A percentile compares a stretch with the other conserved stretches of the same genome.
phyloP scores from a whole-genome alignment of 2,797 vertebrate species.

The Mormyrops boulengeri region DNA sequence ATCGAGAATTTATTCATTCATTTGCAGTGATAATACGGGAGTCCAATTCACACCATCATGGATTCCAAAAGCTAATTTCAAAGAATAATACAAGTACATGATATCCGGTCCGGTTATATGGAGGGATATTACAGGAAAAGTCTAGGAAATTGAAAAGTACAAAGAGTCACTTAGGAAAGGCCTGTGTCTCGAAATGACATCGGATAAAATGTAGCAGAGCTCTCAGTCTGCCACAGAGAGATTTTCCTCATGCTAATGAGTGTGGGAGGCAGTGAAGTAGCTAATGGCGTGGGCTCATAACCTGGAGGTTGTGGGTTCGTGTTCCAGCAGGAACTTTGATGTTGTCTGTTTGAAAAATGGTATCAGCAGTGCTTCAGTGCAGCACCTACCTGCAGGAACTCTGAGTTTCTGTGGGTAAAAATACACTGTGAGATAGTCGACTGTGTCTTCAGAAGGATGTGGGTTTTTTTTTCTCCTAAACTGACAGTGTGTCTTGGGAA shows the following conservation, averaged over 20 bases:
- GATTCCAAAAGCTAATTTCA: not conserved
- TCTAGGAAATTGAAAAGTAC: conserved; percentile 8
- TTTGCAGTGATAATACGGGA: not conserved
- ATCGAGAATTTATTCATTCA: not conserved
- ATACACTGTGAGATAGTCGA: not conserved
- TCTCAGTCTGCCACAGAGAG: not conserved
- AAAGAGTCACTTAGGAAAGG: not conserved
- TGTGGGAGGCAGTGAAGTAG: not conserved
- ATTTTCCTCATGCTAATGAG: conserved; percentile 5
- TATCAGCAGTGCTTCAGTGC: not conserved
- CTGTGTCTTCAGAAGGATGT: not conserved
- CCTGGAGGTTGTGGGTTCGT: conserved; percentile 7
- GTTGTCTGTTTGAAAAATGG: conserved; percentile 2
- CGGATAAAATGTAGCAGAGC: not conserved
- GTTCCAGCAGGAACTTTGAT: conserved; percentile 6
- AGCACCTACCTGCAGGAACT: not conserved
- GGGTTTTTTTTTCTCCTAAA: not conserved
- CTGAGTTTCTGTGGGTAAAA: not conserved
- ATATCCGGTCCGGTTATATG: not conserved
- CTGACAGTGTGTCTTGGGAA: not conserved
- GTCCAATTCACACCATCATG: not conserved
- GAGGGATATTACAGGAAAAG: not conserved
- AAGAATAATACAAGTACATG: not conserved
- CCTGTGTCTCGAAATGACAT: not conserved
- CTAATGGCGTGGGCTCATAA: not conserved